phyloP scores from a whole-genome alignment of 2,888 invertebrate genomes.

The Calliphora vomitoria region DNA sequence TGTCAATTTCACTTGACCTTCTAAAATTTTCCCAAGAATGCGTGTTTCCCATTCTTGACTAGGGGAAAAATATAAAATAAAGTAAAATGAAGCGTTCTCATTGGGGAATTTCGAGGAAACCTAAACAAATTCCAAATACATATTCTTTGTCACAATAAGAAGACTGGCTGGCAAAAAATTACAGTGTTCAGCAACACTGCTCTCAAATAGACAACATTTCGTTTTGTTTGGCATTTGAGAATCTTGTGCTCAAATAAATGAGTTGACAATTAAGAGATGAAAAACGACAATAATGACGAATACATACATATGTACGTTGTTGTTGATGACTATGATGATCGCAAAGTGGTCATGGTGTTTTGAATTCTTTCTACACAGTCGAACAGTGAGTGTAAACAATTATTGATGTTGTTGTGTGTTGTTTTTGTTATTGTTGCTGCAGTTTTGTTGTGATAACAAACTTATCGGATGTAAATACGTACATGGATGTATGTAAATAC shows the following conservation, averaged over 20 bases:
- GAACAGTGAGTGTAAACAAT: constrained; percentile 19
- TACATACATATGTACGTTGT: too few relatives aligned
- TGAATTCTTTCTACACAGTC: constrained; percentile 13
- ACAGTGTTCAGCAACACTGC: constrained; percentile 34
- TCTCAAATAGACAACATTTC: background rate
- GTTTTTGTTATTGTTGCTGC: background rate
- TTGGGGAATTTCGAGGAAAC: constrained; percentile 23
- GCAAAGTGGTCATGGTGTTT: constrained; percentile 41
- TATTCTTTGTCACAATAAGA: background rate
- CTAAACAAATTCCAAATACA: constrained; percentile 17
- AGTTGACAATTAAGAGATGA: constrained; percentile 7
- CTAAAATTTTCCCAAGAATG: background rate
- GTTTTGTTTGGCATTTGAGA: constrained; percentile 14
- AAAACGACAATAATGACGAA: constrained; percentile 15
- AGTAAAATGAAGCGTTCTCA: background rate
- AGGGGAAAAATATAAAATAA: background rate
- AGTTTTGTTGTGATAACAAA: constrained; percentile 42
- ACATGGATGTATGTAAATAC: background rate
- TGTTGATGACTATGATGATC: background rate
- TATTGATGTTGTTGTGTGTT: constrained; percentile 7
- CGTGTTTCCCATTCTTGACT: constrained; percentile 8
- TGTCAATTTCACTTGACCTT: background rate
- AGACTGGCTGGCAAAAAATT: background rate
- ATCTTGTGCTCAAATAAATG: constrained; percentile 10
- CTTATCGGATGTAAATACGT: constrained; percentile 49